Conservation (phyloP, 2,113 vertebrate genomes). For the Danionella cerebrum region DNA sequence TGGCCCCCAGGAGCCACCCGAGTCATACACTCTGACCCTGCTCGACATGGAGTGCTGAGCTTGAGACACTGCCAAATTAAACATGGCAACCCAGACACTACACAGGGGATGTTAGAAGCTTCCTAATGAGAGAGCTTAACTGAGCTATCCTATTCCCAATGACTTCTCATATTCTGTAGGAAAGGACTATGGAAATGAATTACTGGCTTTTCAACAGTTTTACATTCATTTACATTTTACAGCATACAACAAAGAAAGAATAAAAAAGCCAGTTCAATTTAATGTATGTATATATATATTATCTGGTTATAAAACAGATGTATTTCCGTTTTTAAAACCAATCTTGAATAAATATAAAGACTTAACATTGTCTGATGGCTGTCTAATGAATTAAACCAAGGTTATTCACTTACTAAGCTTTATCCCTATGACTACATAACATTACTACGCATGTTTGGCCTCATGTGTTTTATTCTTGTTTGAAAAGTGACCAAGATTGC, state of each 20-base stretch:
- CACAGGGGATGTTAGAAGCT: not conserved
- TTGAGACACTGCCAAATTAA: conserved; percentile 19
- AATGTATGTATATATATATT: too few species aligned
- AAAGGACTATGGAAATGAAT: too few species aligned
- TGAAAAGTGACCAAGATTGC: not conserved
- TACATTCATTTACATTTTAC: too few species aligned
- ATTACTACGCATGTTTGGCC: too few species aligned
- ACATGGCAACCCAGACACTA: not conserved
- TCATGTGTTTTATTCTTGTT: not conserved
- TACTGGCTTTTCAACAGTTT: too few species aligned
- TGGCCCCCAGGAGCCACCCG: not conserved
- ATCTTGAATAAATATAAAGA: conserved; percentile 5
- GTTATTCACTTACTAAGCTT: too few species aligned
- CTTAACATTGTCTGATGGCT: conserved; percentile 1
- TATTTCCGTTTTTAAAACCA: not conserved
- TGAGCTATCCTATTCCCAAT: too few species aligned
- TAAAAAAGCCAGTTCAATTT: too few species aligned
- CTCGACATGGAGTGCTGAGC: not conserved
- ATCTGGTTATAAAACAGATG: not conserved
- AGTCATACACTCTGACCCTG: not conserved
- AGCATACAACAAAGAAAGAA: too few species aligned
- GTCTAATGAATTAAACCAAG: not conserved
- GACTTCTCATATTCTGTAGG: too few species aligned
- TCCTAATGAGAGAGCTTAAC: not conserved
- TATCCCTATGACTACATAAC: too few species aligned